A percentile compares a stretch with the other conserved stretches of the same genome.
Evolutionary conservation across 30 jellyfish, hydroid and myxozoan species (phyloP).

Genomic region (Pelagia noctiluca): DNA sequence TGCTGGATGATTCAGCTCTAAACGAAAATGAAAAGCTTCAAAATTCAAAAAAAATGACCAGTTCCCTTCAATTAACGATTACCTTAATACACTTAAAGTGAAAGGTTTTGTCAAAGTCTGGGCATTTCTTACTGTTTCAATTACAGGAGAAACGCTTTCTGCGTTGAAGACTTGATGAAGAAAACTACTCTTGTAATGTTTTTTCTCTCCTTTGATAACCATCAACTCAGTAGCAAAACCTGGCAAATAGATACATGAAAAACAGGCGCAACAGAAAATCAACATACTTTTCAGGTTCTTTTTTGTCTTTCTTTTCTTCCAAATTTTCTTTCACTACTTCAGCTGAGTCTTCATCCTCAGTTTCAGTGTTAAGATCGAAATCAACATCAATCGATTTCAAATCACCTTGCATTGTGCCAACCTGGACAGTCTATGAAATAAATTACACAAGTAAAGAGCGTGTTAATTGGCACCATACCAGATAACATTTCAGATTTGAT

Average conservation of each 20-base stretch:
- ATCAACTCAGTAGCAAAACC: background rate
- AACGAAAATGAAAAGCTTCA: background rate
- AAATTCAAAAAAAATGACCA: background rate
- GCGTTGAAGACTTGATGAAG: no score
- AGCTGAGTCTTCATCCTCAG: constrained; percentile 46
- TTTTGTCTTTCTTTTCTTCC: constrained; percentile 21
- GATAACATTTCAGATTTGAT: no score
- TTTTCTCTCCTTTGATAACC: no score
- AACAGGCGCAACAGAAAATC: background rate
- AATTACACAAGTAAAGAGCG: background rate
- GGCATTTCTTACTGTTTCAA: no score
- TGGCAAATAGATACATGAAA: background rate
- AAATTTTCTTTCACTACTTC: constrained; percentile 46
- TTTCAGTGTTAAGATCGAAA: constrained; percentile 47
- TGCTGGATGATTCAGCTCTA: constrained; percentile 27
- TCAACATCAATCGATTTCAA: constrained; percentile 91
- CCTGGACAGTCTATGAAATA: constrained; percentile 59
- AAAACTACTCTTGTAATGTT: no score
- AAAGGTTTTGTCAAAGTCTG: no score
- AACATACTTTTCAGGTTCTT: constrained; percentile 49
- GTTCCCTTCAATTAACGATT: background rate
- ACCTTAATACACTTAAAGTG: no score
- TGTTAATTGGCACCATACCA: no score
- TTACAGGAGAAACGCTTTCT: no score
- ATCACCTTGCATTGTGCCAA: constrained; percentile 95